Evolutionary conservation across 2,113 vertebrate species (phyloP), one percentile per base, ranked within the genome.

Genomic region (Leiothrix lutea): DNA sequence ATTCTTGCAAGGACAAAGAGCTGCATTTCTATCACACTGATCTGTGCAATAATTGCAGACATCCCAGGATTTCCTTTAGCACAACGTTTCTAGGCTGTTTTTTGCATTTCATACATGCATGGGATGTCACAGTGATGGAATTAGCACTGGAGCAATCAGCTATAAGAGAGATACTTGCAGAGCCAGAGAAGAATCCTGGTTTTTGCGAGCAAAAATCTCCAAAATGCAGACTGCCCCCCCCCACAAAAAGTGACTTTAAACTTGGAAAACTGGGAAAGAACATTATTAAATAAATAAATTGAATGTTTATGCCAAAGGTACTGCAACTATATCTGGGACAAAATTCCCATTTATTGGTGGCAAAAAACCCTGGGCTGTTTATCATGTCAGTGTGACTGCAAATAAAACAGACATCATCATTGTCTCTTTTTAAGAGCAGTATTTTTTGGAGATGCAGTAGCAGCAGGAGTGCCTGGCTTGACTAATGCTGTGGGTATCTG

Each of bases 401-500:
- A 92, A 87, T 65, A 74, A 95, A 94, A 44, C 31, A 86, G 87
- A 58, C 26, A 56, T 12, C 64, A 74, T 33, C 40, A 28, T 40
- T 58, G 82, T 35, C 38, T 88, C 47, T 90, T 88, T 89, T 85
- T 69, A 94, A 91, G 53, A 94, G 58, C 56, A 89, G 70, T 79
- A 6, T 69, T 75, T 95, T 96, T 92, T 89, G 77, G 94, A 94
- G 93, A 64, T 35, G 91, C 53, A 87, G 81, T 72, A 91, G 73
- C 93, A 96, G 95, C 94, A 92, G 78, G 89, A 95, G 84, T 57
- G 60, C 89, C 70, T 64, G 87, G 84, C 70, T 96, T 96, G 95
- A 94, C 93, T 95, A 92, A 96, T 95, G 92, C 83, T 84, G 86
- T 86, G 96, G 92, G 84, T 95, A 94, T 94, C 93, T 79, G 91